These are phyloP conservation scores for Trichogramma evanescens DNA, from an alignment of 2,888 invertebrate species.

Conservation along the genomic window DNA sequence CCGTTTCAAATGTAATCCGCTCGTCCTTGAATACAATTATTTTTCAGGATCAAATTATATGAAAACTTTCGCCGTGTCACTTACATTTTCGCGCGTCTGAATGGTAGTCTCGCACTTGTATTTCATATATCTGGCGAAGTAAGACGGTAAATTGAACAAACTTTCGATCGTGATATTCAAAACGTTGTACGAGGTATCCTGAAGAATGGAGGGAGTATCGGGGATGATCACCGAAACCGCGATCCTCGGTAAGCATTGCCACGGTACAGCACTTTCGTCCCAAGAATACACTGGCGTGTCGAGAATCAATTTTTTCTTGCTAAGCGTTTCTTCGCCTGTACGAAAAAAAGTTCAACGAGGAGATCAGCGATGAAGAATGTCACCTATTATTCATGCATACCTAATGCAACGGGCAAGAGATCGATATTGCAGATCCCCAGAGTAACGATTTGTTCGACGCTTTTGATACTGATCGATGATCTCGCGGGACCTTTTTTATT, in stretches of 20 bases:
- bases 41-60: not conserved
- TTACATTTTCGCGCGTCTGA: constrained; percentile 26
- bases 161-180: constrained; percentile 35
- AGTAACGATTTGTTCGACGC: not conserved
- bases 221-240: constrained; percentile 22
- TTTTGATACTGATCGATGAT: not conserved
- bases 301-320: constrained; percentile 28
- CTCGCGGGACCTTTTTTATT: not conserved
- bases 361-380: not conserved
- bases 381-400: constrained; percentile 15
- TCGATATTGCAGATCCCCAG: constrained; percentile 36
- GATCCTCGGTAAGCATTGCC: constrained; percentile 32
- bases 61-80: not conserved
- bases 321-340: constrained; percentile 26
- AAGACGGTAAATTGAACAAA: constrained; percentile 31
- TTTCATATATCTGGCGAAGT: constrained; percentile 25
- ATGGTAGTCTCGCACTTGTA: constrained; percentile 31
- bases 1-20: constrained; percentile 28
- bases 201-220: constrained; percentile 14
- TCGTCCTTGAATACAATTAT: constrained; percentile 6
- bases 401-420: constrained; percentile 33
- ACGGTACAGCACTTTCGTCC: constrained; percentile 24
- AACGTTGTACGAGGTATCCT: constrained; percentile 25
- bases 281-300: constrained; percentile 25
- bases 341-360: not conserved